Evolutionary conservation across 2,113 vertebrate genomes (phyloP).

Genomic region (Daubentonia madagascariensis): DNA sequence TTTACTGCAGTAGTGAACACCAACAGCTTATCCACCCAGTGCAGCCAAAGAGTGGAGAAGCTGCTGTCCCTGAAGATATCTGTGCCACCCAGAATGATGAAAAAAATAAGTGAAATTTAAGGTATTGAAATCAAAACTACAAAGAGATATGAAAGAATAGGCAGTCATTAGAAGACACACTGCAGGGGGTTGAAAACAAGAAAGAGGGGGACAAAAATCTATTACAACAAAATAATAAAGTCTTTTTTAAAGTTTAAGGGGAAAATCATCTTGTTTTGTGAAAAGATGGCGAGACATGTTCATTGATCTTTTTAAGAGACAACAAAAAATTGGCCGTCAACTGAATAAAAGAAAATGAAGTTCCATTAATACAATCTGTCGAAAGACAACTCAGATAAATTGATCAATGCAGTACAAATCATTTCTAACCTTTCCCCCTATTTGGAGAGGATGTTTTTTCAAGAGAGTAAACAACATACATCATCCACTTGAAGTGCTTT

Average conservation of each 20-base stretch:
- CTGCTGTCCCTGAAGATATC: background rate
- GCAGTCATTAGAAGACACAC: constrained; percentile 77
- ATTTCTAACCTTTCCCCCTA: constrained; percentile 87
- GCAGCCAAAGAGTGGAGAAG: background rate
- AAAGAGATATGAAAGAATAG: constrained; percentile 75
- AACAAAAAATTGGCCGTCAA: constrained; percentile 83
- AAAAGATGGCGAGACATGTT: constrained; percentile 82
- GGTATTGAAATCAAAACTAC: constrained; percentile 78
- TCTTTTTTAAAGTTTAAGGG: constrained; percentile 86
- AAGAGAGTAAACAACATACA: constrained; percentile 80
- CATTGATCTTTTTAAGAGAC: constrained; percentile 89
- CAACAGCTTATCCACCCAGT: background rate
- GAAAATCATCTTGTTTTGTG: constrained; percentile 86
- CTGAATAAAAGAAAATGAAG: constrained; percentile 89
- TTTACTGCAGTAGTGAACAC: background rate
- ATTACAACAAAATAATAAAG: constrained; percentile 88
- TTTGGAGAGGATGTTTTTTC: constrained; percentile 79
- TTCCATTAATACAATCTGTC: constrained; percentile 87
- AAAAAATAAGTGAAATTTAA: constrained; percentile 70
- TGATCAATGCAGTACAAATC: constrained; percentile 87
- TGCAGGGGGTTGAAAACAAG: constrained; percentile 76
- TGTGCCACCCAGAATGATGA: background rate
- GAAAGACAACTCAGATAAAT: constrained; percentile 87
- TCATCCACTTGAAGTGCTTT: constrained; percentile 82
- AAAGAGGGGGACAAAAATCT: constrained; percentile 82